phyloP scores from a whole-genome alignment of 2,888 invertebrate genomes.

The Trachelus tabidus region DNA sequence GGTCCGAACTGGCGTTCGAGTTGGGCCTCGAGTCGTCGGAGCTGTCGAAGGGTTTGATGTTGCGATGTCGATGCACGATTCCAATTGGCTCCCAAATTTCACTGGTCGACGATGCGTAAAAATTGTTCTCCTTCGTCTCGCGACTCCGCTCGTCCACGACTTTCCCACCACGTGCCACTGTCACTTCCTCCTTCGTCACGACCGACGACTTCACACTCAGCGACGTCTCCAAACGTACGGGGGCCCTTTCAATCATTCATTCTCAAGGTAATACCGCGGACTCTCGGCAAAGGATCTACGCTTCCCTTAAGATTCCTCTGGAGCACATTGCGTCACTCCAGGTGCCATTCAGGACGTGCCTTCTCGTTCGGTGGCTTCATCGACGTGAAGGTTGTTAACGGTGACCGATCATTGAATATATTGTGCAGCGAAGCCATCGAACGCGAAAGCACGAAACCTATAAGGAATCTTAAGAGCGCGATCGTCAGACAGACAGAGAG shows the following conservation, averaged over 20 bases:
- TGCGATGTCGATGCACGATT: conserved; percentile 56
- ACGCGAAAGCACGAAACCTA: too few relatives aligned
- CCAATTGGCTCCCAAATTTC: conserved; percentile 75
- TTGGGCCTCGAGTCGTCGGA: conserved; percentile 62
- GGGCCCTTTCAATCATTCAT: conserved; percentile 66
- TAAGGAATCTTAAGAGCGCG: too few relatives aligned
- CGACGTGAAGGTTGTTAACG: too few relatives aligned
- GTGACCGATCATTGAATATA: too few relatives aligned
- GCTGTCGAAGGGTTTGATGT: conserved; percentile 61
- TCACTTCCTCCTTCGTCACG: conserved; percentile 78
- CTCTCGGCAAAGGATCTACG: not conserved
- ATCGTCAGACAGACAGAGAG: too few relatives aligned
- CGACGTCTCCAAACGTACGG: conserved; percentile 78
- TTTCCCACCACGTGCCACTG: conserved; percentile 74
- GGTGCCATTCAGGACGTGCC: too few relatives aligned
- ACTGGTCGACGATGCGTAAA: conserved; percentile 75
- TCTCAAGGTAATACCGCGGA: conserved; percentile 4
- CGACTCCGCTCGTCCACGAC: conserved; percentile 77
- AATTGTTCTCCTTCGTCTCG: conserved; percentile 79
- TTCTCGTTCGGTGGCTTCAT: too few relatives aligned
- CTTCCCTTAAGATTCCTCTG: not conserved
- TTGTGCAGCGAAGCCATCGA: too few relatives aligned
- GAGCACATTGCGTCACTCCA: too few relatives aligned
- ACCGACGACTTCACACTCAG: conserved; percentile 78
- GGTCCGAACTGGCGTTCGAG: conserved; percentile 63